Evolutionary conservation across 2,888 invertebrate species (phyloP).

Genomic region (Leucophenga montana): DNA sequence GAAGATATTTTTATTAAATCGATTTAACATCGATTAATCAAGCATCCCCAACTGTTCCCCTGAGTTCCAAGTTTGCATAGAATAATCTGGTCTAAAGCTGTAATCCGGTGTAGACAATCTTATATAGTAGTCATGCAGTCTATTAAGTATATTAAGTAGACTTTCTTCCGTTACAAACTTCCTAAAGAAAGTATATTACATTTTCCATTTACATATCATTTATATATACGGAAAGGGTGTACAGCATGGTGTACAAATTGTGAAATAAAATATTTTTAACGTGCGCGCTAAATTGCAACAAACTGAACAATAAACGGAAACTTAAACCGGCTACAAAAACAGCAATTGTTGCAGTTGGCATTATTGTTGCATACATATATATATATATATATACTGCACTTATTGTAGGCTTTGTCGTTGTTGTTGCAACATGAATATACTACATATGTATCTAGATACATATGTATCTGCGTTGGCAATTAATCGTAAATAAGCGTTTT

Average conservation of each 20-base stretch:
- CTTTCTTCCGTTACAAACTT: too few species aligned
- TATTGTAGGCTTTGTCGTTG: constrained; percentile 26
- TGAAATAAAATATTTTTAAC: constrained; percentile 43
- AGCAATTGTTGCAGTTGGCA: constrained; percentile 32
- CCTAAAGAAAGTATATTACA: background rate
- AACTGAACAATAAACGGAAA: constrained; percentile 63
- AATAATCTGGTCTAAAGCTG: too few species aligned
- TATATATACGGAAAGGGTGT: too few species aligned
- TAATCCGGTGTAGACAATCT: too few species aligned
- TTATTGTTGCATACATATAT: constrained; percentile 23
- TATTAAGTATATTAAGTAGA: too few species aligned
- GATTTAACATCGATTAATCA: background rate
- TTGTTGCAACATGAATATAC: background rate
- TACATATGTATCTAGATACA: background rate
- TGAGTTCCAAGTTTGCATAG: too few species aligned
- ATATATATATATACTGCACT: constrained; percentile 14
- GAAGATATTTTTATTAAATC: too few species aligned
- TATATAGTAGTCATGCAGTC: too few species aligned
- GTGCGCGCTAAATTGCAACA: constrained; percentile 53
- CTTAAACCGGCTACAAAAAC: constrained; percentile 50
- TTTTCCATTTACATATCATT: background rate
- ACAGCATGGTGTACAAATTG: background rate
- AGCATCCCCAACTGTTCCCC: too few species aligned
- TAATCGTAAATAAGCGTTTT: constrained; percentile 65
- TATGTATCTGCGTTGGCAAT: constrained; percentile 63